These are phyloP conservation scores for Excalfactoria chinensis DNA, from an alignment of 2,113 vertebrate species.

Conservation along the genomic window DNA sequence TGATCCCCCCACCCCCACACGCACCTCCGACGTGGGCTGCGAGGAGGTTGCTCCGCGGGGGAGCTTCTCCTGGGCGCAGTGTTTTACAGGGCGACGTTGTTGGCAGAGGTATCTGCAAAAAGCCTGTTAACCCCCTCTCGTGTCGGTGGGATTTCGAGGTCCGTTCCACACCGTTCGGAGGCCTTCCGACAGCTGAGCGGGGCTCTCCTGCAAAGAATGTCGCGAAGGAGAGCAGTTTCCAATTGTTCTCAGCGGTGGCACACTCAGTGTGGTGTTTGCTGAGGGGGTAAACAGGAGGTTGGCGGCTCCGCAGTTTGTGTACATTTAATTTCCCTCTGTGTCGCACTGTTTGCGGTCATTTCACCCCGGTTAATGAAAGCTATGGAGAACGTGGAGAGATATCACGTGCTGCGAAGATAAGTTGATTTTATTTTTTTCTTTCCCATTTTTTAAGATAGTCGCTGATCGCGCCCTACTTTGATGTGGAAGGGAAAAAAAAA, in stretches of 20 bases:
- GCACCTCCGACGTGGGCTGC: background rate
- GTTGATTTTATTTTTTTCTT: background rate
- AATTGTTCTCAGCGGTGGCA: background rate
- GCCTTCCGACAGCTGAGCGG: background rate
- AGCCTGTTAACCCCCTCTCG: background rate
- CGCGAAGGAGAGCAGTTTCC: background rate
- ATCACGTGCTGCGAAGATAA: constrained; percentile 45
- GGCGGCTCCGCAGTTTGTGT: constrained; percentile 57
- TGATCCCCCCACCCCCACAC: background rate
- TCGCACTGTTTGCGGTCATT: constrained; percentile 70
- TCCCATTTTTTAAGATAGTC: constrained; percentile 34
- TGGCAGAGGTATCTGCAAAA: background rate
- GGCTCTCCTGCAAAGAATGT: background rate
- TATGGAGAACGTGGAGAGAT: constrained; percentile 57
- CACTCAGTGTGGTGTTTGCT: background rate
- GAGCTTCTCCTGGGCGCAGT: background rate
- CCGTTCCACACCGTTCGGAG: background rate
- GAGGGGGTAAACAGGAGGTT: constrained; percentile 30
- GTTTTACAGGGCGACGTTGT: background rate
- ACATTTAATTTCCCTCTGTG: constrained; percentile 72
- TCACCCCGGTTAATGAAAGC: constrained; percentile 70
- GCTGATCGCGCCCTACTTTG: constrained; percentile 68
- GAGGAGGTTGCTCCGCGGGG: background rate
- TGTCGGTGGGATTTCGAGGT: background rate
- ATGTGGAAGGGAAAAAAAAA: constrained; percentile 21